A percentile compares a stretch with the other conserved stretches of the same genome.
Evolutionary conservation across 2,888 invertebrate species (phyloP).

Genomic region (Tuberolachnus salignus): DNA sequence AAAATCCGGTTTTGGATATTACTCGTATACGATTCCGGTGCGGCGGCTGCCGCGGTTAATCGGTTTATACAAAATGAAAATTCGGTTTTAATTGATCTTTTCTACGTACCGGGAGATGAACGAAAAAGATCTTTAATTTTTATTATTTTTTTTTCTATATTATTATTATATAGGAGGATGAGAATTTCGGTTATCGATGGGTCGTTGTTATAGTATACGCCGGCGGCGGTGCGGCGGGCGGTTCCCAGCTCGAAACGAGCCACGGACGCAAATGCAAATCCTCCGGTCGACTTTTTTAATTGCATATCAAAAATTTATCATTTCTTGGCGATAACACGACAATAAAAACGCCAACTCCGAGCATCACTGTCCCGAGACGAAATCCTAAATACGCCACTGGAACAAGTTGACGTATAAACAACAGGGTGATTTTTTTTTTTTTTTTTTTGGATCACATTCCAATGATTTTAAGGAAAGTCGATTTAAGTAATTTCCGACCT

Average conservation of each 20-base stretch:
- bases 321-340: too few relatives aligned
- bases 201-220: background rate
- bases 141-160: background rate
- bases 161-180: constrained; percentile 22
- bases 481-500: too few relatives aligned
- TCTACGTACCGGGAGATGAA: background rate
- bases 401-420: constrained; percentile 20
- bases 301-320: too few relatives aligned
- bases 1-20: constrained; percentile 45
- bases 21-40: constrained; percentile 18
- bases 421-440: too few relatives aligned
- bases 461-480: too few relatives aligned
- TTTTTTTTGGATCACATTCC: too few relatives aligned
- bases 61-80: constrained; percentile 52
- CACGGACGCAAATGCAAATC: too few relatives aligned
- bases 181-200: constrained; percentile 40
- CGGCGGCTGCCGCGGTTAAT: constrained; percentile 33
- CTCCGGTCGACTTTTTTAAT: too few relatives aligned
- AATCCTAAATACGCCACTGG: background rate
- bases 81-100: constrained; percentile 52
- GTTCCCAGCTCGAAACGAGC: too few relatives aligned
- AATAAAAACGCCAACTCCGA: too few relatives aligned
- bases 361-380: too few relatives aligned
- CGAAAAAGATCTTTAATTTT: constrained; percentile 22
- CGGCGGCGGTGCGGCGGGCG: too few relatives aligned